Evolutionary conservation across 2,888 invertebrate species (phyloP), one percentile per base, ranked within the genome.

Genomic region (Platycheirus albimanus): DNA sequence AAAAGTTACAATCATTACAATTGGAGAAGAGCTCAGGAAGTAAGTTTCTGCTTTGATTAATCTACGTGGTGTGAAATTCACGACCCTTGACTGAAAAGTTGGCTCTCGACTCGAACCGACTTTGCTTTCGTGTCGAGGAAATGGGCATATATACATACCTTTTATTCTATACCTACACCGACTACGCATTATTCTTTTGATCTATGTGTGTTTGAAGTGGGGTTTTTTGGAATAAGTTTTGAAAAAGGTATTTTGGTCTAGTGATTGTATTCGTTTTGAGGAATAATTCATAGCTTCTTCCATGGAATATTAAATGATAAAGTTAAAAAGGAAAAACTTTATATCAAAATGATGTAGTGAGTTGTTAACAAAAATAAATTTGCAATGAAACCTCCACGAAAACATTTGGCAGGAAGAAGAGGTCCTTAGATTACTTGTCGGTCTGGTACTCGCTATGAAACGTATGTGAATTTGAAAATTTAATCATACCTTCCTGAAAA

Each of bases 1-100:
- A 74, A 67, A 74, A 79, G 58, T 74, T 79, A 54, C 67, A 79
- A 63, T 69, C 66, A 79, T 64, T 77, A 79, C 61, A 79, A 79
- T 79, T 72, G 78, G 66, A 61, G 3, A 10, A 56, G 63, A 51
- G 72, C 61, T 67, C 52, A 47, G 67, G 45, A 79, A 74, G 47
- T 74, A 47, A 66, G 69, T 64, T 58, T 75, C 38, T 64, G 69
- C 30, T 54, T 54, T 81, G 71, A 76, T 81, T 81, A 81, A 77
- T 76, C 77, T 81, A 49, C 70, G 47, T 47, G 71, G 58, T 81
- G 71, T 51, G 71, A 54, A 71, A 81, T 72, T 81, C 77, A 81
- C 72, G 81, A 67, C 38, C 81, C 77, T 63, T 81, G 77, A 71
- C 76, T 61, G 81, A 71, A 41, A 61, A 61, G 63, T 66, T 24